These are phyloP conservation scores for Stichopus horrens DNA, from an alignment of 53 echinoderm and acorn worm species.

Conservation along the genomic window DNA sequence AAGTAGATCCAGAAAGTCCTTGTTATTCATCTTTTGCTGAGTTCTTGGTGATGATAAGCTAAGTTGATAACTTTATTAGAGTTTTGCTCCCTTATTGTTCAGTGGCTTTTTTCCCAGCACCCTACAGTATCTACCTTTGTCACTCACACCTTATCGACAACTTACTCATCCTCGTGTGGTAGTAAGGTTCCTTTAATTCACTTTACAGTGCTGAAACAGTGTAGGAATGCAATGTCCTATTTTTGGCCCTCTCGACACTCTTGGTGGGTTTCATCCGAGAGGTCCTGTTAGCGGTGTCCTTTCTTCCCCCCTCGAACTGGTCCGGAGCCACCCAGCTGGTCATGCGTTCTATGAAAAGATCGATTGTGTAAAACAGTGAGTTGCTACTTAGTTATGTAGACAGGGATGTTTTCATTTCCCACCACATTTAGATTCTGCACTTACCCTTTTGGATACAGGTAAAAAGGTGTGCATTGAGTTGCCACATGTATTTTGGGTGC, in stretches of 20 bases:
- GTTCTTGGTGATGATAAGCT: no score
- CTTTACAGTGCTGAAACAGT: not conserved
- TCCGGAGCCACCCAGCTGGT: not conserved
- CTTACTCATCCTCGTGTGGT: no score
- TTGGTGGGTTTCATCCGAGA: slow-evolving; percentile 4
- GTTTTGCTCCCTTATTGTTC: no score
- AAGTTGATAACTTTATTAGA: no score
- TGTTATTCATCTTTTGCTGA: no score
- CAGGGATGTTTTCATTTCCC: not conserved
- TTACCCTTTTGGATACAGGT: no score
- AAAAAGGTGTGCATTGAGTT: no score
- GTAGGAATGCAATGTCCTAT: slow-evolving; percentile 6
- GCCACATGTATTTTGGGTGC: not conserved
- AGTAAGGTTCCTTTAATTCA: not conserved
- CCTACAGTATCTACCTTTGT: no score
- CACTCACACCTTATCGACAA: no score
- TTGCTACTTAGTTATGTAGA: slow-evolving; percentile 42
- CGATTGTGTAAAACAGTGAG: slow-evolving; percentile 16
- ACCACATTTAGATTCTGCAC: not conserved
- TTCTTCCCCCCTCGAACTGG: not conserved
- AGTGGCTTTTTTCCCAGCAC: no score
- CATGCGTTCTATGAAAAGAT: slow-evolving; percentile 8
- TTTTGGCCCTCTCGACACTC: not conserved
- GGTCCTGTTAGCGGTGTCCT: slow-evolving; percentile 7
- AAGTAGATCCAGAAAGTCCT: no score